Evolutionary conservation across 2,888 invertebrate genomes (phyloP).

Genomic region (Agrotis ipsilon): DNA sequence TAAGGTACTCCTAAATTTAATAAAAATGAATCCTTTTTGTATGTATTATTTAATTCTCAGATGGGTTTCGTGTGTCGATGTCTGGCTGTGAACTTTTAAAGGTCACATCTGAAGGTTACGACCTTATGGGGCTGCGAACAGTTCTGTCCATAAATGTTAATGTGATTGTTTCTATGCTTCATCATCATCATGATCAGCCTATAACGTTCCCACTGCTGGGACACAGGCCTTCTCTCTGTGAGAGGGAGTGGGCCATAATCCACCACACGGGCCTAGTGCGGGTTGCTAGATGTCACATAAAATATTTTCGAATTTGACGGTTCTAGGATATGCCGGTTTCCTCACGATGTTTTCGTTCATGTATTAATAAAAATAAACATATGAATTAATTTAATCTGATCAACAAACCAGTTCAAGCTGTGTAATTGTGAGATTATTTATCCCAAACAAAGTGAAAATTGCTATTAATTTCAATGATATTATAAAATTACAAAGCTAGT

Average conservation of each 20-base stretch:
- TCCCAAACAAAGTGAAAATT: background rate
- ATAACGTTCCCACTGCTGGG: no score
- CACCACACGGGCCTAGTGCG: no score
- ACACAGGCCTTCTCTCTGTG: no score
- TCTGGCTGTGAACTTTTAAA: conserved; percentile 28
- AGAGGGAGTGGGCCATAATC: no score
- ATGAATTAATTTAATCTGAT: no score
- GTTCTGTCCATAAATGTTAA: conserved; percentile 15
- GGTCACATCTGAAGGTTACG: conserved; percentile 15
- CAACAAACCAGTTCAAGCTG: no score
- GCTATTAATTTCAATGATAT: background rate
- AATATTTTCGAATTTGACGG: no score
- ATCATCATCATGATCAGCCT: no score
- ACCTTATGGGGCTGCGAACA: background rate
- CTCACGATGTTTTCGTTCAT: no score
- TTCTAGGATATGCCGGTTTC: no score
- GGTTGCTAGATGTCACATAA: no score
- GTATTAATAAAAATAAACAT: no score
- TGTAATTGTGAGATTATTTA: background rate
- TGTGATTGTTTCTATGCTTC: background rate
- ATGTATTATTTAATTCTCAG: conserved; percentile 27
- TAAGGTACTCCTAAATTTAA: conserved; percentile 27
- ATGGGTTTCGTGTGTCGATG: conserved; percentile 37
- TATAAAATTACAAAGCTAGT: background rate
- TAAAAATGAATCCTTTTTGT: conserved; percentile 37